Evolutionary conservation across 2,113 vertebrate genomes (phyloP), one percentile per base, ranked within the genome.

Genomic region (Mus pahari): DNA sequence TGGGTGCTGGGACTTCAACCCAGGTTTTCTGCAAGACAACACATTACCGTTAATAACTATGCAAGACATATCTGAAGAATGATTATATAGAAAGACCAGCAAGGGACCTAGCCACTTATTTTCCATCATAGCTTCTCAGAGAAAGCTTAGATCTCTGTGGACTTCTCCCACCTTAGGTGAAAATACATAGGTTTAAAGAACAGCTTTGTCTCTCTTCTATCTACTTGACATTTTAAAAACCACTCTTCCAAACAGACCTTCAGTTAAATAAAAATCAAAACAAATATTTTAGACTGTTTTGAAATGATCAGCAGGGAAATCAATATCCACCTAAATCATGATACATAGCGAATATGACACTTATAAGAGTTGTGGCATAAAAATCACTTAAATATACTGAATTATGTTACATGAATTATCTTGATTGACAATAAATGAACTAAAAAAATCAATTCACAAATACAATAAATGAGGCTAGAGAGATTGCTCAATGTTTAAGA

Each of bases 211-310:
- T 82, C 68, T 39, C 53, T 82, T 71, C 36, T 87, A 86, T 24
- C 60, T 31, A 82, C 28, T 62, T 86, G 60, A 42, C 55, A 93
- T 94, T 96, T 90, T 42, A n/a, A 89, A 93, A 94, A 26, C 4
- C 39, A 89, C 33, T 96, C 68, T 81, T 95, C 78, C 79, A 95
- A 86, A 82, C 74, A 95, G 87, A 48, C 22, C 20, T 92, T 95
- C 60, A 79, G n/a, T 90, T 95, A 97, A 90, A 77, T 1, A 78
- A 78, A 55, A 96, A 73, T 94, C 60, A 90, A 92, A 96, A 92
- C 66, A 94, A 66, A 94, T 87, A 92, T 94, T 90, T 94, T 7
- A 92, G 77, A 92, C 53, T 83, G 12, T 90, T 97, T n/a, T 81
- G 26, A 94, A 92, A 87, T 90, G n/a, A 95, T 79, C 58, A 94